These are phyloP conservation scores for Eptatretus burgeri DNA, from an alignment of 2,113 vertebrate genomes.

Conservation along the genomic window DNA sequence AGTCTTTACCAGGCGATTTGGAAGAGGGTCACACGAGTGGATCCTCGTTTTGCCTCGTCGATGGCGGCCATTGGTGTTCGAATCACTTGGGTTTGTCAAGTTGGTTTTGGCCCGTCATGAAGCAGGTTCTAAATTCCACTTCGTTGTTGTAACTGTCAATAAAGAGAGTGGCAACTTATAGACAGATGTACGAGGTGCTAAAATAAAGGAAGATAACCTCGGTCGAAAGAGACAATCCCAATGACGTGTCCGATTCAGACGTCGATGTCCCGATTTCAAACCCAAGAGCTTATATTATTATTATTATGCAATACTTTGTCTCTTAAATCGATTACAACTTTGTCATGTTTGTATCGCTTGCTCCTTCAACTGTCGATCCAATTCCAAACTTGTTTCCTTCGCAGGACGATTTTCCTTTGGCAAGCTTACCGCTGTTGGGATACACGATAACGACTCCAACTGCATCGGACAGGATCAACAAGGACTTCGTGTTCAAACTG, in stretches of 20 bases:
- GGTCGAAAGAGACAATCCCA: background rate
- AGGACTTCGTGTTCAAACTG: slow-evolving; percentile 90
- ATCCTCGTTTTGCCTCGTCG: too few relatives aligned
- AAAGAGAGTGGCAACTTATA: too few relatives aligned
- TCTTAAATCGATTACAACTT: background rate
- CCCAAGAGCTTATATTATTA: background rate
- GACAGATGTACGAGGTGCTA: too few relatives aligned
- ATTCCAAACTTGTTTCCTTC: background rate
- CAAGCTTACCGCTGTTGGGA: slow-evolving; percentile 71
- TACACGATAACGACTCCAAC: slow-evolving; percentile 71
- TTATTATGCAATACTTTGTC: background rate
- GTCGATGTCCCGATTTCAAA: fast-evolving
- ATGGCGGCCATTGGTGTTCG: too few relatives aligned
- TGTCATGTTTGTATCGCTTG: background rate
- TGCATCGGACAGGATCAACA: slow-evolving; percentile 75
- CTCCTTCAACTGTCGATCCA: background rate
- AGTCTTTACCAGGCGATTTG: too few relatives aligned
- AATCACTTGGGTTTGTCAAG: too few relatives aligned
- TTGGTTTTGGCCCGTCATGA: too few relatives aligned
- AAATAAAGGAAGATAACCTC: background rate
- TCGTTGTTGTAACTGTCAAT: too few relatives aligned
- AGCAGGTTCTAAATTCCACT: too few relatives aligned
- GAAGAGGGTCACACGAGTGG: too few relatives aligned
- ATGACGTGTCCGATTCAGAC: background rate
- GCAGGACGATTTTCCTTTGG: slow-evolving; percentile 80